These are phyloP conservation scores for Circaetus cinerascens DNA, from an alignment of 2,113 vertebrate species.

Conservation along the genomic window DNA sequence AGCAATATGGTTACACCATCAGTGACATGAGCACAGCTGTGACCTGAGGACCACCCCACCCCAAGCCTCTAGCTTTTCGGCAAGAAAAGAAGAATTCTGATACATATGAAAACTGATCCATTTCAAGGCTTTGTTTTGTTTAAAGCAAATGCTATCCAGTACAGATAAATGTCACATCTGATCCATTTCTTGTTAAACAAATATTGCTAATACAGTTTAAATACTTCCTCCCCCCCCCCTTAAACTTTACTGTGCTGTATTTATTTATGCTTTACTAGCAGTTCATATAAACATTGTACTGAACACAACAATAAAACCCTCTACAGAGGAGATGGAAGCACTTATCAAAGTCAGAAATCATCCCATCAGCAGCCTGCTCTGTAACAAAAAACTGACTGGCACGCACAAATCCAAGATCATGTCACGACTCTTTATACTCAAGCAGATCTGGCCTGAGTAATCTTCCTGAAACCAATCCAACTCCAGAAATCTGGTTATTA, in stretches of 20 bases:
- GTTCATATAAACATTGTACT: neutral
- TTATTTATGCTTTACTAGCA: slow-evolving; percentile 5
- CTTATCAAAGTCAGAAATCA: slow-evolving; percentile 10
- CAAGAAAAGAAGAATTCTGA: neutral
- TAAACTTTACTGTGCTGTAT: neutral
- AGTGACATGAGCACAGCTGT: neutral
- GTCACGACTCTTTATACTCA: neutral
- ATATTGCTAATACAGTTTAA: slow-evolving; percentile 6
- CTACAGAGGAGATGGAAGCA: neutral
- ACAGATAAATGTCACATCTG: slow-evolving; percentile 9
- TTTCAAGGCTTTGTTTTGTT: neutral
- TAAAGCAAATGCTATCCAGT: neutral
- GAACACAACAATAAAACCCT: neutral
- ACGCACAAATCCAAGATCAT: neutral
- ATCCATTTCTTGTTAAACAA: slow-evolving; percentile 9
- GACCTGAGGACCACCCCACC: neutral
- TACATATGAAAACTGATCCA: neutral
- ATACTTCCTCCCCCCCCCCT: neutral
- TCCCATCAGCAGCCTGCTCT: neutral
- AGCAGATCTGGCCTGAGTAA: neutral
- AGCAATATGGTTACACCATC: neutral
- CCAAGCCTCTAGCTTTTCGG: neutral
- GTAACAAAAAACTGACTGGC: neutral
- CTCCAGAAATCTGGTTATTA: neutral
- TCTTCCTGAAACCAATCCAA: neutral